These are phyloP conservation scores for Typhlomys cinereus DNA, from an alignment of 2,113 vertebrate species.

Conservation along the genomic window DNA sequence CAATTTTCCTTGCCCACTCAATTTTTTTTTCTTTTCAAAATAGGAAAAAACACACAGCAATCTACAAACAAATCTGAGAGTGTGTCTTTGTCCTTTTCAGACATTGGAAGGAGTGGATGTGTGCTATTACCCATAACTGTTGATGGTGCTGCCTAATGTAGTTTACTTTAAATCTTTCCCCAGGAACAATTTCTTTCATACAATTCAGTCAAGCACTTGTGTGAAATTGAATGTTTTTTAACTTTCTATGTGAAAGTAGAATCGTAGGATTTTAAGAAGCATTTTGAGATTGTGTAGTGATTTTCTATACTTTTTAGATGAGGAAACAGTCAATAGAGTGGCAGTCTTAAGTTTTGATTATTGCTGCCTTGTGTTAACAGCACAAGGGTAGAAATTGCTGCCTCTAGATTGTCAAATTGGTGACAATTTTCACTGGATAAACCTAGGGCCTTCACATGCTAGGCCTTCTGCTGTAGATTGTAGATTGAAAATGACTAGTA, in stretches of 20 bases:
- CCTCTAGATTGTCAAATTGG: neutral
- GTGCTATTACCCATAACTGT: neutral
- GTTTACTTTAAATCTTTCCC: neutral
- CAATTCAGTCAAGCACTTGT: neutral
- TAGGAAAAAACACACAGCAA: neutral
- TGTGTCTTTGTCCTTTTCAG: neutral
- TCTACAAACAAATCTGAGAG: constrained; percentile 9
- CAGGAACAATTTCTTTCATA: neutral
- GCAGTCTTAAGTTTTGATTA: too few relatives aligned
- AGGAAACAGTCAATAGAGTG: neutral
- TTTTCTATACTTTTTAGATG: neutral
- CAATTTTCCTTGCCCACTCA: neutral
- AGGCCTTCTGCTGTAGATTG: neutral
- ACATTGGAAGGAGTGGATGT: neutral
- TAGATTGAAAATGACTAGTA: neutral
- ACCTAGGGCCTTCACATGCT: neutral
- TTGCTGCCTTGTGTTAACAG: neutral
- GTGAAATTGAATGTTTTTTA: neutral
- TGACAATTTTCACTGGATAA: neutral
- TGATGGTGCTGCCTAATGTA: neutral
- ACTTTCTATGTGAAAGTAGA: constrained; percentile 31
- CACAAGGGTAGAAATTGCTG: neutral
- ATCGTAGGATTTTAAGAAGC: constrained; percentile 2
- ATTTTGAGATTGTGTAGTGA: constrained; percentile 7
- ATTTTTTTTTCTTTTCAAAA: constrained; percentile 4